phyloP scores from a whole-genome alignment of 2,797 vertebrate genomes.

The Ptychadena robeensis region DNA sequence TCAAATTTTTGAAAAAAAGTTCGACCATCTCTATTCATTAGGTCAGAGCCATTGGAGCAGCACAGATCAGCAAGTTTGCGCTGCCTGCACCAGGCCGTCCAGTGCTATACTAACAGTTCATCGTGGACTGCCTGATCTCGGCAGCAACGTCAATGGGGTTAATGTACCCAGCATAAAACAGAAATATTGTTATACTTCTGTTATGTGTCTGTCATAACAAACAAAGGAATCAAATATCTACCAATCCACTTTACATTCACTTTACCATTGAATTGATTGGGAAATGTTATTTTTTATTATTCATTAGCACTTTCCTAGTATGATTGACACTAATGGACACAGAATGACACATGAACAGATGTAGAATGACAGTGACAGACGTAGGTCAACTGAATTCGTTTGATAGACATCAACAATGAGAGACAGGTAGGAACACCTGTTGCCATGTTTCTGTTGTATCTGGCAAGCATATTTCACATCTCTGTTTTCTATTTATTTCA shows the following conservation, averaged over 20 bases:
- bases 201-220: neutral
- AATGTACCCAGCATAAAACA: no score
- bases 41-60: no score
- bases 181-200: neutral
- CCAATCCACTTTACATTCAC: neutral
- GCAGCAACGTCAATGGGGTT: no score
- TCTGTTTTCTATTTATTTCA: neutral
- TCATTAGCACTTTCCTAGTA: constrained; percentile 1
- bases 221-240: neutral
- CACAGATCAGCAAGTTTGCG: no score
- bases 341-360: neutral
- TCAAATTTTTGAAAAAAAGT: no score
- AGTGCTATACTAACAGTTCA: no score
- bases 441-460: neutral
- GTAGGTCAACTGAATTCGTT: neutral
- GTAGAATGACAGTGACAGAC: neutral
- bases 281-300: neutral
- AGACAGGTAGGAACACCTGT: neutral
- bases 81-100: no score
- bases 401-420: neutral
- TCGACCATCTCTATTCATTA: no score
- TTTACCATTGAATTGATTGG: neutral
- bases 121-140: no score
- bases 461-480: neutral
- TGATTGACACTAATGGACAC: neutral